Evolutionary conservation across 2,888 invertebrate genomes (phyloP), one percentile per base, ranked within the genome.

Genomic region (Carabus problematicus): DNA sequence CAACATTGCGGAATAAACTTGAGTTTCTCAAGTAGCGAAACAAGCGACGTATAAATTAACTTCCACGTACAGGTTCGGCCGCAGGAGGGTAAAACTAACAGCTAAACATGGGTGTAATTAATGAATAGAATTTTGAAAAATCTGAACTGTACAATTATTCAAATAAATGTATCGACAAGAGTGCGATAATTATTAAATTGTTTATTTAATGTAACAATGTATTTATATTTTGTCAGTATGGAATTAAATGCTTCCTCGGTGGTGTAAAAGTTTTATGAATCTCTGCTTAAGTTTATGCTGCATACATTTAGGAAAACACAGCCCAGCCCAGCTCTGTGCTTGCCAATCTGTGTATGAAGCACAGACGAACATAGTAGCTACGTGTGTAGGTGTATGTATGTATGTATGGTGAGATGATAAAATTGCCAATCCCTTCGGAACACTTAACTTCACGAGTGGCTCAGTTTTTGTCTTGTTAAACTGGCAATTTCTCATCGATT

Each of bases 401-500:
- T 60, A 12, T 62, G 62, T 49, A 62, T 62, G 62, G 39, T 39
- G 0, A 11, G 45, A 61, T 45, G 41, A 47, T 66, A 60, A 67
- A 67, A 67, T 67, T 52, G 60, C 18, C 64, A 64, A 60, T 60
- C 67, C 60, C 67, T 11, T 3, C n/a, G 67, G 59, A 42, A n/a
- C 67, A 54, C 52, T 67, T 67, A 39, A 54, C 54, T 67, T 49
- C 54, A 56, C 40, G 43, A 39, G 4, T 67, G 9, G 52, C 19
- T 16, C 52, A 52, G 16, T 67, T 64, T 67, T 59, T 54, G 67
- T 59, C 67, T 67, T 60, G 67, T 67, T 54, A 67, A 67, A 60
- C 67, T 49, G 60, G 67, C 67, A 67, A 67, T 67, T 66, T 66
- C 45, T 66, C 66, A 66, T 66, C 66, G 66, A 66, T 66, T 67